A percentile compares a stretch with the other conserved stretches of the same genome.
These are phyloP conservation scores for Gulo gulo DNA, from an alignment of 2,113 vertebrate genomes.

Conservation along the genomic window DNA sequence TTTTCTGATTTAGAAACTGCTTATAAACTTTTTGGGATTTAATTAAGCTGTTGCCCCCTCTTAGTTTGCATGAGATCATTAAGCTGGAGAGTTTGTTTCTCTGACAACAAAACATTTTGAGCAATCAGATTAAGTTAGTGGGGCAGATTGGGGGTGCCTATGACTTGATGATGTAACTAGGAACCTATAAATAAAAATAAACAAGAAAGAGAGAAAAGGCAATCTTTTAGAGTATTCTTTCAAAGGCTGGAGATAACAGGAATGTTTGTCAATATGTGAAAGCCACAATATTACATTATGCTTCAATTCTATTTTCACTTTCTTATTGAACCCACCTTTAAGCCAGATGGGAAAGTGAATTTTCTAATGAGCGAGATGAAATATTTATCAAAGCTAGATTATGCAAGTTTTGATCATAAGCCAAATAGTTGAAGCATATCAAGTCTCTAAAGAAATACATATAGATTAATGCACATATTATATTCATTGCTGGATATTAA, in stretches of 20 bases:
- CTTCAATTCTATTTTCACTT: conserved; percentile 45
- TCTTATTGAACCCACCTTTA: conserved; percentile 46
- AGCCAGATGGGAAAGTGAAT: conserved; percentile 29
- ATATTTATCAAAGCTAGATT: conserved; percentile 70
- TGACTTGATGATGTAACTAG: background rate
- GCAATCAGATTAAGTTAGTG: background rate
- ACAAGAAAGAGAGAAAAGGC: background rate
- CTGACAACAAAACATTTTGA: conserved; percentile 33
- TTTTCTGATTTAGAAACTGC: background rate
- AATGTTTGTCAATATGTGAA: conserved; percentile 45
- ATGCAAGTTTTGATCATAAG: conserved; percentile 54
- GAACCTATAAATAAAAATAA: conserved; percentile 54
- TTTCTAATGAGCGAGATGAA: conserved; percentile 49
- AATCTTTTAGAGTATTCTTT: background rate
- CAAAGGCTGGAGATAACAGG: conserved; percentile 15
- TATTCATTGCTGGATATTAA: conserved; percentile 36
- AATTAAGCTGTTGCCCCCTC: background rate
- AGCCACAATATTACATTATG: conserved; percentile 45
- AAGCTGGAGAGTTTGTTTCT: conserved; percentile 21
- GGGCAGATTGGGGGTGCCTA: background rate
- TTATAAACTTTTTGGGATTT: background rate
- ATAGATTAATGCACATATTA: background rate
- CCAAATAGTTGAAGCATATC: conserved; percentile 29
- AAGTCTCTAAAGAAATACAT: conserved; percentile 28
- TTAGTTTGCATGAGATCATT: conserved; percentile 19